Evolutionary conservation across 2,113 vertebrate genomes (phyloP), one percentile per base, ranked within the genome.

Genomic region (Miniopterus natalensis): DNA sequence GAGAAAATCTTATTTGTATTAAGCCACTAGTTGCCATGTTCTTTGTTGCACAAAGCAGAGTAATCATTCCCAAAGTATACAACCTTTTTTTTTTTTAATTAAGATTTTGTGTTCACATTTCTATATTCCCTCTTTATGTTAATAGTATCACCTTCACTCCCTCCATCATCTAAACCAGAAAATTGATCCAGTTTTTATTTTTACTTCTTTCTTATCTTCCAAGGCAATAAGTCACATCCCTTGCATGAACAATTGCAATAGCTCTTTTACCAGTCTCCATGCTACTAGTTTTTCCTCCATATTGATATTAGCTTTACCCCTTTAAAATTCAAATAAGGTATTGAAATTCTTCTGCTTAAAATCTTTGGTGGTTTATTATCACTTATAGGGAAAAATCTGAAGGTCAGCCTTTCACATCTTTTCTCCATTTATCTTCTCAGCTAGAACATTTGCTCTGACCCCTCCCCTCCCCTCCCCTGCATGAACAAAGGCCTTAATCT

Each of bases 241-340:
- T 73, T 27, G 1, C n/a, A n/a, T 57, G 23, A 78, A 66, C 13
- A 51, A 25, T 8, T 20, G 2, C 3, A 65, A 29, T 42, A 65
- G 23, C 8, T 65, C 15, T 61, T 73, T 84, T 25, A 29, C 45
- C n/a, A 13, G 20, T 42, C 47, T 94, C 14, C 11, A 73, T 42
- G 29, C 55, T 23, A 25, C 8, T 8, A 27, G 6, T 51, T 66
- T 79, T 75, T 51, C 23, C 27, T 84, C 18, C 17, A 73, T 40
- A 68, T 18, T 85, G 36, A n/a, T 74, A 49, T 90, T 77, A 84
- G 20, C 12, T 17, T 66, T 68, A 15, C 15, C 1, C 85, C 63
- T 85, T 96, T 90, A 70, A 95, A 90, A 81, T 73, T 27, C 31
- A 96, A 78, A 55, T 89, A 47, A 47, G 4, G 47, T 51, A 47